A percentile compares a stretch with the other conserved stretches of the same genome.
These are phyloP conservation scores for Galaxea fascicularis DNA, from an alignment of 92 coral and sea anemone species.

Conservation along the genomic window DNA sequence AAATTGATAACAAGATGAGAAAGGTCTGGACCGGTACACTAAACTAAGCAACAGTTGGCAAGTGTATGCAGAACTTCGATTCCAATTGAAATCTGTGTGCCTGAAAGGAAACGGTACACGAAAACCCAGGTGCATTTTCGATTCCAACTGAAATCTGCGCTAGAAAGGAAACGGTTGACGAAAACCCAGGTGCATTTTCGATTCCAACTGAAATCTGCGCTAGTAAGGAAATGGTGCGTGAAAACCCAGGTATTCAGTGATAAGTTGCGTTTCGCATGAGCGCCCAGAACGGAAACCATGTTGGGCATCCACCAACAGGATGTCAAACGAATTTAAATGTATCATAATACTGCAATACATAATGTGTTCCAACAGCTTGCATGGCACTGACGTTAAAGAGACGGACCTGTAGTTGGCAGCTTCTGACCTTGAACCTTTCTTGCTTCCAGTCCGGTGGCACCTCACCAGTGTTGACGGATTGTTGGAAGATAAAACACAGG, in stretches of 20 bases:
- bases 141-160: no score
- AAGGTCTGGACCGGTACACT: no score
- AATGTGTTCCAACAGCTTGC: constrained; percentile 46
- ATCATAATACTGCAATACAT: constrained; percentile 26
- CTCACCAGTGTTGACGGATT: constrained; percentile 35
- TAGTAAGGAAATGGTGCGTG: no score
- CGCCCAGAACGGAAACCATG: constrained; percentile 36
- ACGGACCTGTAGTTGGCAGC: constrained; percentile 33
- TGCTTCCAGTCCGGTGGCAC: constrained; percentile 50
- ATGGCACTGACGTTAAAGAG: constrained; percentile 36
- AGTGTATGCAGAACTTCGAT: no score
- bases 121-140: no score
- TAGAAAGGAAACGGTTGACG: no score
- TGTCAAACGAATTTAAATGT: constrained; percentile 25
- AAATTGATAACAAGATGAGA: no score
- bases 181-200: no score
- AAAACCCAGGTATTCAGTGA: constrained; percentile 22
- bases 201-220: no score
- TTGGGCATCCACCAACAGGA: constrained; percentile 27
- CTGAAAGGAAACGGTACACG: no score
- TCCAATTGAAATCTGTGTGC: no score
- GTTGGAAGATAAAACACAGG: constrained; percentile 46
- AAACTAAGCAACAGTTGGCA: no score
- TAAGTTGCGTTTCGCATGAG: constrained; percentile 43
- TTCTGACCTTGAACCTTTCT: constrained; percentile 28